Evolutionary conservation across 2,113 vertebrate species (phyloP).

Genomic region (Illadopsis cleaveri): DNA sequence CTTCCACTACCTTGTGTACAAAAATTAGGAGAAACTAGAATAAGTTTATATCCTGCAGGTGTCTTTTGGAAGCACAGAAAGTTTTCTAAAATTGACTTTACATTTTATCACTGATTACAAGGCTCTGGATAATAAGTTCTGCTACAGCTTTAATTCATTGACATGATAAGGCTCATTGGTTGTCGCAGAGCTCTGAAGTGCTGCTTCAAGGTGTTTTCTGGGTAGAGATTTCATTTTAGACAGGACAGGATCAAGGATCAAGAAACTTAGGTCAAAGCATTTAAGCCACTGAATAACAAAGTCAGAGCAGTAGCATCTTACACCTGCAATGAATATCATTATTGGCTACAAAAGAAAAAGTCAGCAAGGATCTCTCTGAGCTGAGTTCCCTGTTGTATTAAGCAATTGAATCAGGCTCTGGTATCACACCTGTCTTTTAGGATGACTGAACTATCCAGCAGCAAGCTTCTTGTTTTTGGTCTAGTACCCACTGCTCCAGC

Average conservation of each 20-base stretch:
- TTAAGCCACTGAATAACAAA: not conserved
- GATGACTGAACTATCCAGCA: not conserved
- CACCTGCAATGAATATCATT: not conserved
- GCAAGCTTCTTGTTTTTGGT: not conserved
- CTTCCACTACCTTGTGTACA: not conserved
- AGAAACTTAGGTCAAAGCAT: not conserved
- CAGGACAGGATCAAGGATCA: not conserved
- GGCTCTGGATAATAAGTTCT: not conserved
- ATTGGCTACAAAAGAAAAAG: not conserved
- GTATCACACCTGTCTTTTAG: not conserved
- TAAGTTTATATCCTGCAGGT: not conserved
- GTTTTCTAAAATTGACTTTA: not conserved
- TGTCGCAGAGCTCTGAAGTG: not conserved
- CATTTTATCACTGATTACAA: not conserved
- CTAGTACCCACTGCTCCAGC: not conserved
- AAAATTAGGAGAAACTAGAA: not conserved
- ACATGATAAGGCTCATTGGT: not conserved
- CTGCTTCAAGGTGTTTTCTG: not conserved
- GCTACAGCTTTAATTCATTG: not conserved
- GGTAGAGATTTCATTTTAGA: not conserved
- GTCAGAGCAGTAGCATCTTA: not conserved
- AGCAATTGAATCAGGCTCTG: not conserved
- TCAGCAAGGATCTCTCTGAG: not conserved
- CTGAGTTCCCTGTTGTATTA: not conserved
- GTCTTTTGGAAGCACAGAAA: not conserved